Percentiles rank a stretch among this genome's conserved stretches.
Conservation (phyloP, 2,113 vertebrate genomes). For the Oreochromis spilurus region DNA sequence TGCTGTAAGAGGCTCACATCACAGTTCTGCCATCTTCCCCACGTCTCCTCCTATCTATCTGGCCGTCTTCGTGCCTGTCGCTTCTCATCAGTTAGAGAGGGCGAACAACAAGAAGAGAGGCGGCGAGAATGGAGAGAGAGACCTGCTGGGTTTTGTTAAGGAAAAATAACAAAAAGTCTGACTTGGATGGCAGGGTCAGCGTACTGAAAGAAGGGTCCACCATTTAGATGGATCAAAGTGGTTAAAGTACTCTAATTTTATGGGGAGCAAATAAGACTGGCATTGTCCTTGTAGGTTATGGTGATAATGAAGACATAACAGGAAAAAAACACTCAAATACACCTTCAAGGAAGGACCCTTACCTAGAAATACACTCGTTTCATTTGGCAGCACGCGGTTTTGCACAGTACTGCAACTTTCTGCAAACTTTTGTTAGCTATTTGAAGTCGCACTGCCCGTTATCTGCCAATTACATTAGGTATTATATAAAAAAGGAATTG, state of each 20-base stretch:
- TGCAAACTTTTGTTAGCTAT: background rate
- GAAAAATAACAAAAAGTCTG: background rate
- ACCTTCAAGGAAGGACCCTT: background rate
- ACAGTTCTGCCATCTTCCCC: conserved; percentile 45
- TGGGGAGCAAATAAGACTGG: background rate
- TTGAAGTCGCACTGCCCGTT: background rate
- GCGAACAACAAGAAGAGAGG: background rate
- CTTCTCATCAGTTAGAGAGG: conserved; percentile 37
- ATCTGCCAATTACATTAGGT: background rate
- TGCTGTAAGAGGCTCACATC: conserved; percentile 53
- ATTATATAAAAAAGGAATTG: background rate
- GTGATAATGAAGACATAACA: background rate
- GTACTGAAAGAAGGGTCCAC: background rate
- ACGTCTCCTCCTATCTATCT: conserved; percentile 43
- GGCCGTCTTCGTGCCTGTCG: conserved; percentile 31
- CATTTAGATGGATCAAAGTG: conserved; percentile 15
- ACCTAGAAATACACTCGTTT: background rate
- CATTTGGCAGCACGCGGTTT: background rate
- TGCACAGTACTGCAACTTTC: background rate
- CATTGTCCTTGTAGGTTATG: background rate
- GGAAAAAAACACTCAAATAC: background rate
- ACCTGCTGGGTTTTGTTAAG: background rate
- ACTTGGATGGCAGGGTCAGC: background rate
- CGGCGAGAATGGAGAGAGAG: background rate
- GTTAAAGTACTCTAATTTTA: background rate